Conservation (phyloP, 35 echinoderm and acorn worm genomes). For the Apostichopus parvimensis region DNA sequence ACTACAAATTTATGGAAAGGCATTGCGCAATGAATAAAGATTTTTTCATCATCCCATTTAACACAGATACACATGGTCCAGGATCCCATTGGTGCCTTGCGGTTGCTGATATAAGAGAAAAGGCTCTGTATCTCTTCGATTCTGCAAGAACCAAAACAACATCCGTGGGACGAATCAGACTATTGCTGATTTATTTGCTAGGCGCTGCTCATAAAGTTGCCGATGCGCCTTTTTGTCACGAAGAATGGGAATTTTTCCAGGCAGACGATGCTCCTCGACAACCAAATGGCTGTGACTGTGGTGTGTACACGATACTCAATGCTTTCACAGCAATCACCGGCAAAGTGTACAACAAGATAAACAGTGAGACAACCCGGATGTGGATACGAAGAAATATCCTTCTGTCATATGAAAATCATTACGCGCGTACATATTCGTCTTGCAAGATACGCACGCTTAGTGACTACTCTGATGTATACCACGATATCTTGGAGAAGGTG, state of each 20-base stretch:
- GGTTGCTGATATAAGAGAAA: not conserved
- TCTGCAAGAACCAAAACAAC: not conserved
- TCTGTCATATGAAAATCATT: too few species aligned
- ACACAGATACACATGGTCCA: too few species aligned
- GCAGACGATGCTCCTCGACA: conserved; percentile 16
- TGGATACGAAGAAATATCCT: too few species aligned
- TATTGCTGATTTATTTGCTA: not conserved
- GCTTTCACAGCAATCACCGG: conserved; percentile 11
- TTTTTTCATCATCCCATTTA: too few species aligned
- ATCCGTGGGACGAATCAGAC: not conserved
- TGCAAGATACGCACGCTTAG: too few species aligned
- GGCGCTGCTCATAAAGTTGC: conserved; percentile 12
- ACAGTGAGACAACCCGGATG: not conserved
- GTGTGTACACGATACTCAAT: conserved; percentile 16
- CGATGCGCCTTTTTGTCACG: not conserved
- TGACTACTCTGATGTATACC: too few species aligned
- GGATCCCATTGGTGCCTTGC: too few species aligned
- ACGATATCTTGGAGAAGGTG: too few species aligned
- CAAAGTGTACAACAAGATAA: not conserved
- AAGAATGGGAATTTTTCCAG: not conserved
- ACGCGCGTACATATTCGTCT: too few species aligned
- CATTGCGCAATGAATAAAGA: not conserved
- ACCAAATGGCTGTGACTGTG: conserved; percentile 32
- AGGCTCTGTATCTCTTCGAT: not conserved
- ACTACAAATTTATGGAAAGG: not conserved